Conservation (phyloP, 2,113 vertebrate genomes). For the Trichechus manatus region DNA sequence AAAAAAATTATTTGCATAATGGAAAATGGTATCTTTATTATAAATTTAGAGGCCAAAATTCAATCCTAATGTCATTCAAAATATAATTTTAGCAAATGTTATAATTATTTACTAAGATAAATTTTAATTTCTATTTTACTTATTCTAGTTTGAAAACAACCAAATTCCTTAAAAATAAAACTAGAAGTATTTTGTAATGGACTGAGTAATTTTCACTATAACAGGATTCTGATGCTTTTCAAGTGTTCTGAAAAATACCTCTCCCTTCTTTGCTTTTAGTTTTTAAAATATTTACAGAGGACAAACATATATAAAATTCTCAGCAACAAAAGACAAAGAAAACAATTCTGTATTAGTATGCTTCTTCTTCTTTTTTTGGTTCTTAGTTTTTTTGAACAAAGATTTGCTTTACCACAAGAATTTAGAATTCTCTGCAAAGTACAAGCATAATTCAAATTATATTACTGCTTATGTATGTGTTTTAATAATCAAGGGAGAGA, state of each 20-base stretch:
- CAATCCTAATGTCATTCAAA: neutral
- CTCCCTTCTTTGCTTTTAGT: neutral
- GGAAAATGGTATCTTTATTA: neutral
- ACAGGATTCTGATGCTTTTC: neutral
- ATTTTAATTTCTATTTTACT: neutral
- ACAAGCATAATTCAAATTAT: conserved; percentile 72
- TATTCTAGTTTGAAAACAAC: neutral
- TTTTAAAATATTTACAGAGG: conserved; percentile 63
- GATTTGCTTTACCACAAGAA: conserved; percentile 29
- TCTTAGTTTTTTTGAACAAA: conserved; percentile 59
- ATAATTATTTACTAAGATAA: neutral
- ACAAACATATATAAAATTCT: neutral
- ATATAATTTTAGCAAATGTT: neutral
- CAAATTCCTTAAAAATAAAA: conserved; percentile 4
- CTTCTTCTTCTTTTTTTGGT: neutral
- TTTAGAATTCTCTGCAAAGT: conserved; percentile 52
- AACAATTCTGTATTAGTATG: conserved; percentile 64
- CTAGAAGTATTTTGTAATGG: neutral
- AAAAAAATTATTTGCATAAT: neutral
- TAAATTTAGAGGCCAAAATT: neutral
- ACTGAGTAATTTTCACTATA: neutral
- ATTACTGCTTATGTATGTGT: conserved; percentile 66
- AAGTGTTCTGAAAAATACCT: neutral
- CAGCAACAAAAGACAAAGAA: conserved; percentile 53
- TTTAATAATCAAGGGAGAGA: conserved; percentile 70